Base-by-base conservation (phyloP, 2,113 vertebrate species). In the Salvelinus sp. region DNA sequence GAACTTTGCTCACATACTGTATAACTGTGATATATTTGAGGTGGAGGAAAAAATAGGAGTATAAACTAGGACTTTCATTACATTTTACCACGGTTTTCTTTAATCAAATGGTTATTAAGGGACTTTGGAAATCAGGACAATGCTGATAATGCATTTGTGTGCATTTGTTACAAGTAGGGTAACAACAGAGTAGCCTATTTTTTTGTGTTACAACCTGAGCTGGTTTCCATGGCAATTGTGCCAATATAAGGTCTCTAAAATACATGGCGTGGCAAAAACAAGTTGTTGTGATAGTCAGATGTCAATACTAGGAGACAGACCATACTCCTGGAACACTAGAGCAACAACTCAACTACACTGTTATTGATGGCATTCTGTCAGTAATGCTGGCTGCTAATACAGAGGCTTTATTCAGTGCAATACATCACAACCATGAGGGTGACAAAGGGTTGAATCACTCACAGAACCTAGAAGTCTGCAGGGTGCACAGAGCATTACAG, bases 11-110 rank as follows among this genome's bases (percentile, higher is more conserved):
- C 80, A 79, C 80, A 82, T 67, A 83, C 80, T 63, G 50, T 54
- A 47, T 88, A 72, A 88, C 88, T 88, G 85, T 91, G 88, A 91
- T 87, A 79, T 88, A 84, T 85, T 88, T 73, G 79, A 86, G 65
- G n/a, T 65, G 54, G 47, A 71, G 33, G 28, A 76, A 83, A 80
- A 77, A 78, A 83, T 75, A 33, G 57, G 6, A 44, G 16, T 23
- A 20, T 86, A 81, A 86, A 95, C 93, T 94, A 94, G 94, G 95
- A 94, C 92, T 95, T 92, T 95, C 94, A 93, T 93, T 93, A 94
- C 93, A 93, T 71, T 74, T 83, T 76, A 64, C 67, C 48, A 57
- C n/a, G 77, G 14, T 20, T 48, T 81, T 80, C 18, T 58, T 73
- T 25, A 72, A 77, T 75, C 12, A 33, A 82, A 81, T 23, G 60